phyloP scores from a whole-genome alignment of 2,888 invertebrate genomes.

The Cheilosia soror region DNA sequence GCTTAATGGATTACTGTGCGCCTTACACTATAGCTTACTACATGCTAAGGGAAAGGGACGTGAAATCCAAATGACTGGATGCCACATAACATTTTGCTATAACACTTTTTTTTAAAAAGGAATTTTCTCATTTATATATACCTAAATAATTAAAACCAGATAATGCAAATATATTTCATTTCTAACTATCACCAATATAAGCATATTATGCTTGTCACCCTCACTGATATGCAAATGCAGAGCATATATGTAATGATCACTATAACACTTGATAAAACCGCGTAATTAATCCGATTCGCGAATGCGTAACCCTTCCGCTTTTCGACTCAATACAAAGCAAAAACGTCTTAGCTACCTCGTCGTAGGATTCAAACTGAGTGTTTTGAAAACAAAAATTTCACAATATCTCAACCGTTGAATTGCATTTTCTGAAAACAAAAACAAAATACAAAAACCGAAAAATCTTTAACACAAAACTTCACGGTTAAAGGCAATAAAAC shows the following conservation, averaged over 20 bases:
- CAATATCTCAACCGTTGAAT: conserved; percentile 56
- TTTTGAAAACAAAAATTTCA: conserved; percentile 79
- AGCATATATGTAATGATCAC: not conserved
- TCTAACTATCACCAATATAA: no score
- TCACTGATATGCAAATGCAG: not conserved
- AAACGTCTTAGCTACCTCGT: conserved; percentile 79
- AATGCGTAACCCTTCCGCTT: conserved; percentile 51
- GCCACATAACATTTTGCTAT: no score
- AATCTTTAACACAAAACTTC: conserved; percentile 53
- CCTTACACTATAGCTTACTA: no score
- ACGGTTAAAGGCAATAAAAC: conserved; percentile 63
- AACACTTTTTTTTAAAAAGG: no score
- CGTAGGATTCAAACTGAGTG: conserved; percentile 82
- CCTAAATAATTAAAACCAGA: no score
- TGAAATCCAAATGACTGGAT: no score
- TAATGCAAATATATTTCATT: no score
- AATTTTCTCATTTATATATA: no score
- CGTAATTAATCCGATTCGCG: conserved; percentile 46
- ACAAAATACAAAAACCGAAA: conserved; percentile 40
- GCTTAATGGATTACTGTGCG: no score
- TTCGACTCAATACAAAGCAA: conserved; percentile 9
- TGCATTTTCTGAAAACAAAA: conserved; percentile 65
- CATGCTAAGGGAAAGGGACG: no score
- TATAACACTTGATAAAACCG: not conserved
- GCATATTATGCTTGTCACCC: no score